These are phyloP conservation scores for Tetrax tetrax DNA, from an alignment of 2,113 vertebrate genomes.

Conservation along the genomic window DNA sequence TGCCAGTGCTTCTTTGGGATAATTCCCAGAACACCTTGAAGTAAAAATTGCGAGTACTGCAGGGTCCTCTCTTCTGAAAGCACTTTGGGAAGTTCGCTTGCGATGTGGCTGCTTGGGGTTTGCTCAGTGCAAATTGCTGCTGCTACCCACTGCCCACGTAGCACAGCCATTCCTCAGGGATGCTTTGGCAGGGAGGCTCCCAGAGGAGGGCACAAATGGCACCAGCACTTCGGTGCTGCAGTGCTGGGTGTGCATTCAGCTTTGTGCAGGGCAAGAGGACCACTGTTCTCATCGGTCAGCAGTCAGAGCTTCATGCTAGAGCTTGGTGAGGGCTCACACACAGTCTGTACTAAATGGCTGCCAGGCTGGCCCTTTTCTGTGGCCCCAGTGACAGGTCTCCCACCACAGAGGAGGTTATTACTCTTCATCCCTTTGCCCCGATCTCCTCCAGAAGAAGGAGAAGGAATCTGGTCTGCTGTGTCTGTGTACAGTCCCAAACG, in stretches of 20 bases:
- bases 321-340: background rate
- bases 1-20: background rate
- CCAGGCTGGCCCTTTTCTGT: background rate
- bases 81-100: background rate
- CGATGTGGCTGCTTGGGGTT: background rate
- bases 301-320: background rate
- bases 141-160: fast-evolving
- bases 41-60: background rate
- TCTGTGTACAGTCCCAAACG: background rate
- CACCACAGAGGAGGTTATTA: background rate
- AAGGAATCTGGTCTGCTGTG: background rate
- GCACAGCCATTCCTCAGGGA: fast-evolving
- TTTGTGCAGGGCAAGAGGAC: background rate
- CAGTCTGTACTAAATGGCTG: background rate
- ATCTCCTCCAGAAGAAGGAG: background rate
- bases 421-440: background rate
- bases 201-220: background rate
- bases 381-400: background rate
- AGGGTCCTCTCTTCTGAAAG: background rate
- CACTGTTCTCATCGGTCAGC: background rate
- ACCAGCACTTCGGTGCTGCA: background rate
- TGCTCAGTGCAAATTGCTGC: background rate
- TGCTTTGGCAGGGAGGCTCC: background rate
- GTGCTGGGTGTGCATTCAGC: background rate
- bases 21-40: background rate